These are phyloP conservation scores for Rhamnusium bicolor DNA, from an alignment of 2,888 invertebrate species.

Conservation along the genomic window DNA sequence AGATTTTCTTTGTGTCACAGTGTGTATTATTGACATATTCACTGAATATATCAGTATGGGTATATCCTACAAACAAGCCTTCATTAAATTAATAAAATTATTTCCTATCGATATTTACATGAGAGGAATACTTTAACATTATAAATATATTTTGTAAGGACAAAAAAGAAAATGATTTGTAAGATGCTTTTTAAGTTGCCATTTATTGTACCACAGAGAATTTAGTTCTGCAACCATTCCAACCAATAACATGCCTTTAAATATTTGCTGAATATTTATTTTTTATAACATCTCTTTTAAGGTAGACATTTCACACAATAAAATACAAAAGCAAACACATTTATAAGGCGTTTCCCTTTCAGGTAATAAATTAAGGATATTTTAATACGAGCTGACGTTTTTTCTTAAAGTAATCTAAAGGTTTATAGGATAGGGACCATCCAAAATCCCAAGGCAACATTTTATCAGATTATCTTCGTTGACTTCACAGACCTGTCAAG, in stretches of 20 bases:
- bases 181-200: neutral
- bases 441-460: slow-evolving; percentile 35
- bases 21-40: too few relatives aligned
- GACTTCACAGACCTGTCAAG: neutral
- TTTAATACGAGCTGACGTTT: slow-evolving; percentile 45
- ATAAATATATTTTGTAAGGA: too few relatives aligned
- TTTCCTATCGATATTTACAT: too few relatives aligned
- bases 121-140: too few relatives aligned
- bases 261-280: slow-evolving; percentile 42
- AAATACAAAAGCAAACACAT: slow-evolving; percentile 54
- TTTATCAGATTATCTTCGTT: slow-evolving; percentile 47
- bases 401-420: slow-evolving; percentile 8
- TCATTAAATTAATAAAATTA: too few relatives aligned
- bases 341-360: slow-evolving; percentile 52
- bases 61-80: too few relatives aligned
- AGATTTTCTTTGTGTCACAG: too few relatives aligned
- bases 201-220: neutral
- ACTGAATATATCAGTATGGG: too few relatives aligned
- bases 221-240: neutral
- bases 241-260: slow-evolving; percentile 38
- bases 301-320: slow-evolving; percentile 42
- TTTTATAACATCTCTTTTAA: slow-evolving; percentile 46
- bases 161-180: too few relatives aligned
- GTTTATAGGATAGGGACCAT: slow-evolving; percentile 11
- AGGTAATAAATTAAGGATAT: slow-evolving; percentile 48